Percentiles rank a stretch among this genome's conserved stretches.
Evolutionary conservation across 2,888 invertebrate genomes (phyloP).

Genomic region (Terebella lapidaria): DNA sequence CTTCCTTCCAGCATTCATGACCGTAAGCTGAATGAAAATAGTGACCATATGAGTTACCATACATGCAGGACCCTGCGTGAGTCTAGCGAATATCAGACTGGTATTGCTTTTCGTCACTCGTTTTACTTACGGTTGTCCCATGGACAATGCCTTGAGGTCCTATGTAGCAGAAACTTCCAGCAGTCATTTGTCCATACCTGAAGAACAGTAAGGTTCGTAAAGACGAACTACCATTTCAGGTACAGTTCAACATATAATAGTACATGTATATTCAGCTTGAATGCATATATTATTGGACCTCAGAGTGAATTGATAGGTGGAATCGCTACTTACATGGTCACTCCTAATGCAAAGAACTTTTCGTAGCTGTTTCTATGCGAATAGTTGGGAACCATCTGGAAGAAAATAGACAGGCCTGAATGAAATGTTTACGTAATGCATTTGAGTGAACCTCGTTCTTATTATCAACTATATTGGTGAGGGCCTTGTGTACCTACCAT

Average conservation of each 20-base stretch:
- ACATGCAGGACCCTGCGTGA: no score
- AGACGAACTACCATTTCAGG: no score
- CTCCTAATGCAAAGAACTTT: constrained; percentile 61
- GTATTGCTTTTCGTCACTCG: neutral
- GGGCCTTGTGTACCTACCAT: constrained; percentile 54
- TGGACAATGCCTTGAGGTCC: constrained; percentile 66
- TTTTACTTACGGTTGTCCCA: constrained; percentile 58
- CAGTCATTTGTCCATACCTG: constrained; percentile 65
- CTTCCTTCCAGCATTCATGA: constrained; percentile 61
- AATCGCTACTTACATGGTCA: constrained; percentile 56
- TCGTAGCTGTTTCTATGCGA: constrained; percentile 59
- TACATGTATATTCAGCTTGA: no score
- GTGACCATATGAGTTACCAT: neutral
- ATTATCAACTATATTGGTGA: neutral
- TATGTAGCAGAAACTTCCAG: constrained; percentile 63
- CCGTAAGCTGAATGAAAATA: constrained; percentile 56
- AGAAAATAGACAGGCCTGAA: neutral
- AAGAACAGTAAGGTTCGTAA: no score
- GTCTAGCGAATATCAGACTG: no score
- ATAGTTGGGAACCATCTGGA: constrained; percentile 61
- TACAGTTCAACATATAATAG: no score
- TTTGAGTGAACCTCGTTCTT: no score
- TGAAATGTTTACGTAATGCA: no score
- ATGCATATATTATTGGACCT: no score
- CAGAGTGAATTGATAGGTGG: no score